These are phyloP conservation scores for Parasteatoda tepidariorum DNA, from an alignment of 1,140 invertebrate genomes.

Conservation along the genomic window DNA sequence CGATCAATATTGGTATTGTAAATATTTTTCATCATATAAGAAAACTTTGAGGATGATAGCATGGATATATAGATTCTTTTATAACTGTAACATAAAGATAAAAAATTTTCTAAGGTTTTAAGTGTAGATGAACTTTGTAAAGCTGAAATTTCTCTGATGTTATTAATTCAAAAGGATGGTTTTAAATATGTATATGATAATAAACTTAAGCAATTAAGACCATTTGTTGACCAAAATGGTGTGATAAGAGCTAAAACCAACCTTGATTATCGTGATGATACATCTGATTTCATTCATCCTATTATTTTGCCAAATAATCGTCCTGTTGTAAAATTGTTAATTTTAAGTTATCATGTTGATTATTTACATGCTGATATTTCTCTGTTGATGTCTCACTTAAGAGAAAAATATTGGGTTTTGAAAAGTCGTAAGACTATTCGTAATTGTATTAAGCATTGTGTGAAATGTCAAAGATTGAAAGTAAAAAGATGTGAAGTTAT, in stretches of 20 bases:
- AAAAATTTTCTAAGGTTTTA: not conserved
- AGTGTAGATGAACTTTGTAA: not conserved
- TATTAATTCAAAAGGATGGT: slow-evolving; percentile 16
- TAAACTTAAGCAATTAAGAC: not conserved
- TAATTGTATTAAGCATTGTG: slow-evolving; percentile 8
- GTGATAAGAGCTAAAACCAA: slow-evolving; percentile 19
- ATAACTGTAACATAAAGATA: not conserved
- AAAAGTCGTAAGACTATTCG: slow-evolving; percentile 7
- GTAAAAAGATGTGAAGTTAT: not conserved
- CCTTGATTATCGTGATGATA: not conserved
- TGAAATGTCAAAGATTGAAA: slow-evolving; percentile 27
- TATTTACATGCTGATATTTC: not conserved
- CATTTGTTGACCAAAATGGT: not conserved
- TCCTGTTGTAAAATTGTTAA: not conserved
- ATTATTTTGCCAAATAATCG: not conserved
- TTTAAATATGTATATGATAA: slow-evolving; percentile 2
- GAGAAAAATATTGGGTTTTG: slow-evolving; percentile 38
- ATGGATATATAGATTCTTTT: slow-evolving; percentile 11
- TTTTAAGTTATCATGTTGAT: not conserved
- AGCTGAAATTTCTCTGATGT: not conserved
- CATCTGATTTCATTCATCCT: not conserved
- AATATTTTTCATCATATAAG: slow-evolving; percentile 29
- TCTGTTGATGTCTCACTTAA: not conserved
- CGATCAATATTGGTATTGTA: slow-evolving; percentile 6
- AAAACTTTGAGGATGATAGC: not conserved